phyloP scores from a whole-genome alignment of 2,888 invertebrate genomes.

The Melikaiella ostensackeni region DNA sequence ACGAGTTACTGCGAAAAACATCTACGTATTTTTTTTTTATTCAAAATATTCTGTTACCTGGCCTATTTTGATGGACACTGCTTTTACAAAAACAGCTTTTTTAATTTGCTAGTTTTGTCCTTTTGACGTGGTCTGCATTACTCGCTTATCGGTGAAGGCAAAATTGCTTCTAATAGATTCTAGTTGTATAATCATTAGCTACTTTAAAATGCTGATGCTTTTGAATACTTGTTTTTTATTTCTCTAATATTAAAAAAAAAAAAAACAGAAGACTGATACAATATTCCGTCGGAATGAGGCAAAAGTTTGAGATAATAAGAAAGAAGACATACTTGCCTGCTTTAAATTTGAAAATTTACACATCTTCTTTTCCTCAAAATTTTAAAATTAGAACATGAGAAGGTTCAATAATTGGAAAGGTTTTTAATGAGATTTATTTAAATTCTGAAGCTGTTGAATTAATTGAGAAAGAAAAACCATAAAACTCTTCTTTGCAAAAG shows the following conservation, averaged over 20 bases:
- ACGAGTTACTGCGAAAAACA: not conserved
- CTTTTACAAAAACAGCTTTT: not conserved
- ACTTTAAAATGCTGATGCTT: not conserved
- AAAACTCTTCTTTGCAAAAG: too few relatives aligned
- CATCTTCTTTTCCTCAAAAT: too few relatives aligned
- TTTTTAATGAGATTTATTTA: too few relatives aligned
- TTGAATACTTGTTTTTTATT: not conserved
- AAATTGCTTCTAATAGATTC: not conserved
- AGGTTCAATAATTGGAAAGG: too few relatives aligned
- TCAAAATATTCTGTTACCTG: not conserved
- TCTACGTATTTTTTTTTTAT: not conserved
- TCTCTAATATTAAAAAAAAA: not conserved
- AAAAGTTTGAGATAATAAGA: not conserved
- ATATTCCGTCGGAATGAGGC: not conserved
- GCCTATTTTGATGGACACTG: not conserved
- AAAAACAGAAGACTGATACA: not conserved
- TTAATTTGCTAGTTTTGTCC: constrained; percentile 20
- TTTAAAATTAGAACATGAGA: too few relatives aligned
- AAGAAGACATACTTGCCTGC: too few relatives aligned
- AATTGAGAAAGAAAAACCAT: not conserved
- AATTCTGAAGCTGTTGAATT: not conserved
- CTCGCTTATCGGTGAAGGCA: constrained; percentile 12
- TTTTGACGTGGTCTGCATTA: not conserved
- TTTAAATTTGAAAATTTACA: too few relatives aligned
- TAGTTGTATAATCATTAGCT: not conserved